Percentiles rank a stretch among this genome's conserved stretches.
Evolutionary conservation across 2,113 vertebrate genomes (phyloP).

Genomic region (Rhea pennata): DNA sequence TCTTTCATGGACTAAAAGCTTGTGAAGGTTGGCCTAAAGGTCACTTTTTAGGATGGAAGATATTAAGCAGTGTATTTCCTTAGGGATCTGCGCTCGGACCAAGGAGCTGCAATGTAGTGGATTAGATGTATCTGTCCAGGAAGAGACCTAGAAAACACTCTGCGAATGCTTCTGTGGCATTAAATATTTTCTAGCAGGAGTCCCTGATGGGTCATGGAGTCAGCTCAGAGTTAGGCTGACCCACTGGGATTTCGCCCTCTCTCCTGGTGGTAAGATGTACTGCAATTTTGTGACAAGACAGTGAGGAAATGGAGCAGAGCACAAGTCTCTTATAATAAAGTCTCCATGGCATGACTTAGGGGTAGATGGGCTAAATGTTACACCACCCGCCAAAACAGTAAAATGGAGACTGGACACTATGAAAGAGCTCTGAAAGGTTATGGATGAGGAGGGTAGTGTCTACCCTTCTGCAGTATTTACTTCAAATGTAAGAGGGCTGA

Average conservation of each 20-base stretch:
- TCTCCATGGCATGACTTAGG: background rate
- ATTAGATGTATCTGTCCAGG: background rate
- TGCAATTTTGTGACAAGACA: background rate
- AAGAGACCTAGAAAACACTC: background rate
- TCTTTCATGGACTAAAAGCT: background rate
- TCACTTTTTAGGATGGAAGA: background rate
- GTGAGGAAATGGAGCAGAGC: background rate
- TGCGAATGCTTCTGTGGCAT: background rate
- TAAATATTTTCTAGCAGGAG: background rate
- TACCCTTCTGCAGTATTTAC: background rate
- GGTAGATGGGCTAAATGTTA: background rate
- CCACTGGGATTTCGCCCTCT: background rate
- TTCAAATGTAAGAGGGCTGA: background rate
- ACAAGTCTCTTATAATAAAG: background rate
- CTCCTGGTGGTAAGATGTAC: background rate
- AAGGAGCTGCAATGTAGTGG: background rate
- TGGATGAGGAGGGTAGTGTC: background rate
- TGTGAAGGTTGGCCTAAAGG: background rate
- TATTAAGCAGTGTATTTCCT: fast-evolving
- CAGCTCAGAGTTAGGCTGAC: background rate
- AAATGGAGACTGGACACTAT: background rate
- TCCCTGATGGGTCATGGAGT: background rate
- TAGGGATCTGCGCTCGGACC: background rate
- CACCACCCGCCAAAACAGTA: background rate
- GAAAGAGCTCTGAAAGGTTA: background rate